A percentile compares a stretch with the other conserved stretches of the same genome.
Conservation (phyloP, 2,797 vertebrate species). For the Pipistrellus nathusii region DNA sequence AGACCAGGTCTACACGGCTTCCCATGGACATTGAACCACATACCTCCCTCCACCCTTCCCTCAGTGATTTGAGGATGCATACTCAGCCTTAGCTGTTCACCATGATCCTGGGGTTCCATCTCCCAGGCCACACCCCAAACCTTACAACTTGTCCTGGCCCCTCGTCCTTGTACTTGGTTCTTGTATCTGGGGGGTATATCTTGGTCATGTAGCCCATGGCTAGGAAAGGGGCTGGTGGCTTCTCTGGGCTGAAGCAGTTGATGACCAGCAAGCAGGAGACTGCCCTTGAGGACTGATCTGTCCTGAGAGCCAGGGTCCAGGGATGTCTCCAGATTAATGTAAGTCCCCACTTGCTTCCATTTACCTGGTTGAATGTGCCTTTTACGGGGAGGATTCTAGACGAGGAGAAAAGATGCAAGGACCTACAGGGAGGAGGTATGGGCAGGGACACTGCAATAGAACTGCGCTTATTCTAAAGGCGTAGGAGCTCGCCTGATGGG, state of each 20-base stretch:
- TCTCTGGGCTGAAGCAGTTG: neutral
- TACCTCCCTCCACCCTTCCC: no score
- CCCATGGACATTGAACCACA: neutral
- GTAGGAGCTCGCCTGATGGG: neutral
- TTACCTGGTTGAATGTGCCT: neutral
- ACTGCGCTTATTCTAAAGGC: neutral
- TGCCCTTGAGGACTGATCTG: neutral
- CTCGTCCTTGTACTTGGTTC: neutral
- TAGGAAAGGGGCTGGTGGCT: neutral
- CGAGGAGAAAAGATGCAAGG: no score
- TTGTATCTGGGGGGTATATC: neutral
- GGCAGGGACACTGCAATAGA: neutral
- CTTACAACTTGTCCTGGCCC: neutral
- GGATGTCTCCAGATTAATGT: no score
- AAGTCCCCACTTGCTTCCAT: neutral
- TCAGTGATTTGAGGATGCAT: neutral
- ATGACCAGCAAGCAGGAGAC: neutral
- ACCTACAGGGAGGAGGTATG: accelerated
- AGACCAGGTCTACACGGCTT: neutral
- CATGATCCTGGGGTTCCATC: neutral
- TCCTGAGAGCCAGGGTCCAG: neutral
- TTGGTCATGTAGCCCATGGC: neutral
- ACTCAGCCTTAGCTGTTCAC: neutral
- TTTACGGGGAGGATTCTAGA: neutral
- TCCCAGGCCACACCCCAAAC: neutral